A percentile compares a stretch with the other conserved stretches of the same genome.
Evolutionary conservation across 2,113 vertebrate species (phyloP).

Genomic region (Poicephalus gulielmi): DNA sequence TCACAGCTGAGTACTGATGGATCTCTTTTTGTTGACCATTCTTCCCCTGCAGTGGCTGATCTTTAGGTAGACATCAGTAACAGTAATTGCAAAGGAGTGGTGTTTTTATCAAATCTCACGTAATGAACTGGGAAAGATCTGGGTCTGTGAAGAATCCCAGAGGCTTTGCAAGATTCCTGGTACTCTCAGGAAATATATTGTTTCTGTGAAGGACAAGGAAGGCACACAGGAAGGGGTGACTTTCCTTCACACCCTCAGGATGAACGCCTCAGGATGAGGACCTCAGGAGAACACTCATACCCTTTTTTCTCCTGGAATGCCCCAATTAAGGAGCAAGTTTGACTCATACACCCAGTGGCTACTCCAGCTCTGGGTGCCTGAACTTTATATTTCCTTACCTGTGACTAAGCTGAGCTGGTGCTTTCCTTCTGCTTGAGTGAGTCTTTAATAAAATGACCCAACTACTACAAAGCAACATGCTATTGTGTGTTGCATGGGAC

Average conservation of each 20-base stretch:
- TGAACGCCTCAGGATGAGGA: too few relatives aligned
- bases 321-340: not conserved
- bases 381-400: not conserved
- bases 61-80: not conserved
- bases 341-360: not conserved
- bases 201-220: not conserved
- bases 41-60: rapidly evolving
- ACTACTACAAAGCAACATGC: not conserved
- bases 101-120: not conserved
- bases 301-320: not conserved
- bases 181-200: rapidly evolving
- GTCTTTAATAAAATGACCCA: not conserved
- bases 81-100: not conserved
- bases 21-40: not conserved
- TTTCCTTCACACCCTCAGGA: not conserved
- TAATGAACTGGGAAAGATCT: not conserved
- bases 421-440: not conserved
- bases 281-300: not conserved
- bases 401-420: too few relatives aligned
- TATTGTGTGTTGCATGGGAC: not conserved
- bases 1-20: not conserved
- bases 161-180: not conserved
- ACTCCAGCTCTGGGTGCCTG: not conserved
- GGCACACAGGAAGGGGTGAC: rapidly evolving
- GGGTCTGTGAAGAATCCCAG: not conserved